These are phyloP conservation scores for Dasypus novemcinctus DNA, from an alignment of 2,113 vertebrate genomes.

Conservation along the genomic window DNA sequence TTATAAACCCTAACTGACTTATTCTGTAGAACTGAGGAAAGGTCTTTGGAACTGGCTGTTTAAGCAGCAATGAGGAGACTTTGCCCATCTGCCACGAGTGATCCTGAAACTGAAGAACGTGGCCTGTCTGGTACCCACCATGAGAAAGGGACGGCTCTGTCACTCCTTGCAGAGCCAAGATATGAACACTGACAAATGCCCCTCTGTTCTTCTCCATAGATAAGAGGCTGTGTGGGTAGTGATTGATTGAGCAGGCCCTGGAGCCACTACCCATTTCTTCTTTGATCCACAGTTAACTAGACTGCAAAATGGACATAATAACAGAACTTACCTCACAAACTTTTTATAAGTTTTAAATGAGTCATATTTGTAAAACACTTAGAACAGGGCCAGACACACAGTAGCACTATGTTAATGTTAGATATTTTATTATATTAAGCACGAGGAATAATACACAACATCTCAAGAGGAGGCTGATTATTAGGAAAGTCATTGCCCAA, in stretches of 20 bases:
- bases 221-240: fast-evolving
- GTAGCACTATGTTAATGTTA: background rate
- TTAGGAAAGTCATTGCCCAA: background rate
- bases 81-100: background rate
- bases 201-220: background rate
- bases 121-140: background rate
- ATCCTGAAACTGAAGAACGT: background rate
- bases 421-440: background rate
- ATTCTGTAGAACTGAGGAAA: background rate
- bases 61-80: background rate
- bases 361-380: background rate
- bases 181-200: background rate
- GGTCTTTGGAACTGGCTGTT: background rate
- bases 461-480: background rate
- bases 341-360: conserved; percentile 9
- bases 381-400: background rate
- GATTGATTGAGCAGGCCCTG: background rate
- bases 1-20: background rate
- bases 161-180: background rate
- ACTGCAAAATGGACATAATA: background rate
- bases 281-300: background rate
- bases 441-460: background rate
- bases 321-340: background rate
- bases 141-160: background rate
- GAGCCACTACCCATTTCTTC: background rate